Conservation (phyloP, 2,797 vertebrate genomes). For the Xenops minutus region DNA sequence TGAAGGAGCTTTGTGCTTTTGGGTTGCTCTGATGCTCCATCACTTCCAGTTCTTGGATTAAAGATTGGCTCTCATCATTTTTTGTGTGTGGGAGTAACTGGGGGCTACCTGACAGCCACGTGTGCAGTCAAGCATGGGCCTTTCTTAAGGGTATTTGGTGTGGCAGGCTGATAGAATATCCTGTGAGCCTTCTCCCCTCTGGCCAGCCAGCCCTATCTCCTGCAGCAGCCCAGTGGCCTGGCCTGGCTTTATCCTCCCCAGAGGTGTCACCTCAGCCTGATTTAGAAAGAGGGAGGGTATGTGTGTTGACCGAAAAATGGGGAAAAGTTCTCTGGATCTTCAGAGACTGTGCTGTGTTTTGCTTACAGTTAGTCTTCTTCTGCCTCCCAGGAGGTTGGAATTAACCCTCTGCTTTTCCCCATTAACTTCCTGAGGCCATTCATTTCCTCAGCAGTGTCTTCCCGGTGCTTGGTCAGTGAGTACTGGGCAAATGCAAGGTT, state of each 20-base stretch:
- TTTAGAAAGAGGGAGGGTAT: neutral
- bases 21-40: neutral
- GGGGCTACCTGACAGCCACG: neutral
- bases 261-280: no score
- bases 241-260: neutral
- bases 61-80: fast-evolving
- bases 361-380: neutral
- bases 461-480: neutral
- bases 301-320: neutral
- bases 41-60: neutral
- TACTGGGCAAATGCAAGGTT: fast-evolving
- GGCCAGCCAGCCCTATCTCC: neutral
- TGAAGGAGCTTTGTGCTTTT: neutral
- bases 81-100: neutral
- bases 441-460: neutral
- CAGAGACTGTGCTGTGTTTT: neutral
- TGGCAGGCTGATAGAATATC: neutral
- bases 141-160: neutral
- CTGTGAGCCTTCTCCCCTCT: neutral
- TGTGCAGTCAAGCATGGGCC: fast-evolving
- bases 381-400: neutral
- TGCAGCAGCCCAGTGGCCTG: neutral
- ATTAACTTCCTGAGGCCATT: neutral
- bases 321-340: neutral
- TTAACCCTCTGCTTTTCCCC: neutral